Evolutionary conservation across 2,888 invertebrate genomes (phyloP).

Genomic region (Lasiommata megera): DNA sequence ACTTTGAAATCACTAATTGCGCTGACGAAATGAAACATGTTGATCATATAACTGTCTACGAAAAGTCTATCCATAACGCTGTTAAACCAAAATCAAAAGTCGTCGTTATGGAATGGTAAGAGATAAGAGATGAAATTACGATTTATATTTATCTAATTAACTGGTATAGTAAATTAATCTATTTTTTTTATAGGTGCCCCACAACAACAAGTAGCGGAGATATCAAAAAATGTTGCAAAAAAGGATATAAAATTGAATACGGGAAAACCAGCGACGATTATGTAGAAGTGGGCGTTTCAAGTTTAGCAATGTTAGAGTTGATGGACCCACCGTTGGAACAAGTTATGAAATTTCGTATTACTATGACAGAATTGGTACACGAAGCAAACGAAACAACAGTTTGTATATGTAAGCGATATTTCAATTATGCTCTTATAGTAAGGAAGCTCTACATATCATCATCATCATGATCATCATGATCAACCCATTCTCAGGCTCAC

Average conservation of each 20-base stretch:
- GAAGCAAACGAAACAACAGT: conserved; percentile 29
- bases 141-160: background rate
- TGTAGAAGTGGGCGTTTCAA: conserved; percentile 31
- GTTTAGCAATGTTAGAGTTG: conserved; percentile 34
- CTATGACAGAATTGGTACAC: conserved; percentile 9
- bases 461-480: too few relatives aligned
- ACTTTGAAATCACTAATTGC: conserved; percentile 25
- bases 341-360: conserved; percentile 37
- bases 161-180: background rate
- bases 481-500: too few relatives aligned
- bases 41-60: conserved; percentile 16
- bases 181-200: conserved; percentile 15
- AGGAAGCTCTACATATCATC: too few relatives aligned
- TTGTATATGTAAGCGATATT: conserved; percentile 34
- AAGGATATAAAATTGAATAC: conserved; percentile 37
- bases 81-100: background rate
- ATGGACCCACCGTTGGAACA: conserved; percentile 32
- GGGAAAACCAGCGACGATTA: conserved; percentile 27
- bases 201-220: background rate
- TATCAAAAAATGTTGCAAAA: background rate
- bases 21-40: background rate
- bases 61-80: conserved; percentile 6
- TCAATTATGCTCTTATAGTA: background rate
- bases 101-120: conserved; percentile 36
- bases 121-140: background rate